Evolutionary conservation across 2,797 vertebrate genomes (phyloP).

Genomic region (Pangasius mekongensis): DNA sequence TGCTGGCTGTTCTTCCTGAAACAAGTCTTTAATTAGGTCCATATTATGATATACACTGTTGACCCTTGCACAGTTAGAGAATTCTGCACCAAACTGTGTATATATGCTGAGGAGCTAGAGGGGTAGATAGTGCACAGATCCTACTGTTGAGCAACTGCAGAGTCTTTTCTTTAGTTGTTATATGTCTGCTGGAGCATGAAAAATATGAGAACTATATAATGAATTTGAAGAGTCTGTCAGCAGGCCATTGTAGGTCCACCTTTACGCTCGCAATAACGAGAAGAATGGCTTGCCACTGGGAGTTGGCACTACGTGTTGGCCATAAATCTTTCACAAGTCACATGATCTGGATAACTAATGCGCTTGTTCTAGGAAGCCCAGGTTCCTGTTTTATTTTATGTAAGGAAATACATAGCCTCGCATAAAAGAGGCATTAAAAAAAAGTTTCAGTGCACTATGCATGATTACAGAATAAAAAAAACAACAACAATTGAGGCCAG

Average conservation of each 20-base stretch:
- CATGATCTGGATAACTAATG: slow-evolving; percentile 16
- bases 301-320: slow-evolving; percentile 8
- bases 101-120: background rate
- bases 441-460: background rate
- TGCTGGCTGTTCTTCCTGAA: slow-evolving; percentile 32
- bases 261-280: slow-evolving; percentile 20
- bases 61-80: background rate
- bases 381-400: slow-evolving; percentile 27
- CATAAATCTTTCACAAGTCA: slow-evolving; percentile 43
- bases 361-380: slow-evolving; percentile 15
- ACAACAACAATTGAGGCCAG: background rate
- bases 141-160: background rate
- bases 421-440: too few species aligned
- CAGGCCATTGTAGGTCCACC: slow-evolving; percentile 15
- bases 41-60: slow-evolving; percentile 12
- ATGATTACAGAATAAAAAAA: slow-evolving; percentile 1
- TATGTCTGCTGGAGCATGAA: background rate
- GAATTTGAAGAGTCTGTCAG: slow-evolving; percentile 21
- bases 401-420: background rate
- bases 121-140: background rate
- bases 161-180: background rate
- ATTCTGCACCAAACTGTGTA: slow-evolving; percentile 12
- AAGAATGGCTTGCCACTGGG: slow-evolving; percentile 26
- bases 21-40: slow-evolving; percentile 35
- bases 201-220: slow-evolving; percentile 22